Evolutionary conservation across 1,140 invertebrate genomes (phyloP).

Genomic region (Drosophila bipectinata): DNA sequence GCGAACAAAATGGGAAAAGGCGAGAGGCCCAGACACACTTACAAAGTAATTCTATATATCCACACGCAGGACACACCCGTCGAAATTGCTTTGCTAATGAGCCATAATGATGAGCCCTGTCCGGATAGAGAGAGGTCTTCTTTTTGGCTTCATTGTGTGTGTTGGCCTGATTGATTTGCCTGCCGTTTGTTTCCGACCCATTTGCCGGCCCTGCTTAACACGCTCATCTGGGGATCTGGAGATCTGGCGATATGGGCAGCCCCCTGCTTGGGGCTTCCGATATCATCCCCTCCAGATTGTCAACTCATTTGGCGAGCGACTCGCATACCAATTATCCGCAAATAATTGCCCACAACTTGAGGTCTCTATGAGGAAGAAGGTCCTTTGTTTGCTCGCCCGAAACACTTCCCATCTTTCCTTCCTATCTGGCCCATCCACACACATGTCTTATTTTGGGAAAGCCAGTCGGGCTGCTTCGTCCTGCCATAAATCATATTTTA

Average conservation of each 20-base stretch:
- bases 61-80: slow-evolving; percentile 25
- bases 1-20: slow-evolving; percentile 11
- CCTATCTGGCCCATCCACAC: slow-evolving; percentile 19
- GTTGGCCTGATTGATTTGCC: slow-evolving; percentile 72
- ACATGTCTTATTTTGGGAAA: slow-evolving; percentile 2
- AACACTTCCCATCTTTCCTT: slow-evolving; percentile 41
- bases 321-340: slow-evolving; percentile 72
- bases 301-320: slow-evolving; percentile 68
- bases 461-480: neutral
- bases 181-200: slow-evolving; percentile 72
- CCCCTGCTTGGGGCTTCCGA: neutral
- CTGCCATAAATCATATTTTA: slow-evolving; percentile 77
- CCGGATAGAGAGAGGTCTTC: slow-evolving; percentile 25
- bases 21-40: slow-evolving; percentile 3
- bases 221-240: slow-evolving; percentile 20
- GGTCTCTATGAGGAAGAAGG: slow-evolving; percentile 28
- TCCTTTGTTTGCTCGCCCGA: slow-evolving; percentile 48
- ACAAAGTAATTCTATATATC: slow-evolving; percentile 19
- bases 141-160: slow-evolving; percentile 38
- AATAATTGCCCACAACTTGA: slow-evolving; percentile 70
- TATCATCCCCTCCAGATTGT: slow-evolving; percentile 37
- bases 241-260: neutral
- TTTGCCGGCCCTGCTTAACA: slow-evolving; percentile 39
- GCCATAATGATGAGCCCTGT: slow-evolving; percentile 77
- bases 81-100: slow-evolving; percentile 79